Conservation (phyloP, 2,888 invertebrate species). For the Polymixis flavicincta region DNA sequence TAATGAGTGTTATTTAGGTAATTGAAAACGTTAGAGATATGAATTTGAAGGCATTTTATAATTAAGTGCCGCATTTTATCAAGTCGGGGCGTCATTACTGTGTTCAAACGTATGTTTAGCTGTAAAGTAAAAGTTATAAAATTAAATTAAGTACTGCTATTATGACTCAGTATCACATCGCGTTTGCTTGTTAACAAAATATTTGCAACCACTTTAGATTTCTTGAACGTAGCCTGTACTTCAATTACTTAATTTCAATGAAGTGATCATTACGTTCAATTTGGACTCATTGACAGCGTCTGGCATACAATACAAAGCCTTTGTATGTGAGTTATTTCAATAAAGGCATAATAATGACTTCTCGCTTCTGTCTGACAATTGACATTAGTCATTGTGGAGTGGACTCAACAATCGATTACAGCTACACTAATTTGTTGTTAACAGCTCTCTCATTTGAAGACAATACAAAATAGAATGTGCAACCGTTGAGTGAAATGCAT, state of each 20-base stretch:
- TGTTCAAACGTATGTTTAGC: constrained; percentile 17
- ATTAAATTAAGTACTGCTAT: constrained; percentile 6
- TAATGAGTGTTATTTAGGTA: constrained; percentile 24
- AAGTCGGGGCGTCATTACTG: constrained; percentile 15
- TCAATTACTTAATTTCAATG: constrained; percentile 20
- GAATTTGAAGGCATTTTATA: constrained; percentile 30
- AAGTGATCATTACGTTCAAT: constrained; percentile 40
- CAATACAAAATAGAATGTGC: constrained; percentile 17
- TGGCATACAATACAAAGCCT: constrained; percentile 25
- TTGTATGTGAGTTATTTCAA: constrained; percentile 27
- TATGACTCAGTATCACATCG: constrained; percentile 5
- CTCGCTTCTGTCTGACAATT: constrained; percentile 23
- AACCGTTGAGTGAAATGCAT: constrained; percentile 12
- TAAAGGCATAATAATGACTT: constrained; percentile 30
- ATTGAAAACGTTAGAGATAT: constrained; percentile 26
- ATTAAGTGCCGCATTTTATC: constrained; percentile 25
- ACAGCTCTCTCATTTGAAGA: constrained; percentile 22
- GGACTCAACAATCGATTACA: constrained; percentile 34
- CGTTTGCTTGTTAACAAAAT: constrained; percentile 12
- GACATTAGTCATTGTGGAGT: constrained; percentile 33
- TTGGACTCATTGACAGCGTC: constrained; percentile 39
- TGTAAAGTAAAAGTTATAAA: constrained; percentile 28
- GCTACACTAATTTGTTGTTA: constrained; percentile 20
- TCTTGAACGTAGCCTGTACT: neutral
- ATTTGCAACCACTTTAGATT: constrained; percentile 13